Conservation (phyloP, 2,113 vertebrate species). For the Podocnemis expansa region DNA sequence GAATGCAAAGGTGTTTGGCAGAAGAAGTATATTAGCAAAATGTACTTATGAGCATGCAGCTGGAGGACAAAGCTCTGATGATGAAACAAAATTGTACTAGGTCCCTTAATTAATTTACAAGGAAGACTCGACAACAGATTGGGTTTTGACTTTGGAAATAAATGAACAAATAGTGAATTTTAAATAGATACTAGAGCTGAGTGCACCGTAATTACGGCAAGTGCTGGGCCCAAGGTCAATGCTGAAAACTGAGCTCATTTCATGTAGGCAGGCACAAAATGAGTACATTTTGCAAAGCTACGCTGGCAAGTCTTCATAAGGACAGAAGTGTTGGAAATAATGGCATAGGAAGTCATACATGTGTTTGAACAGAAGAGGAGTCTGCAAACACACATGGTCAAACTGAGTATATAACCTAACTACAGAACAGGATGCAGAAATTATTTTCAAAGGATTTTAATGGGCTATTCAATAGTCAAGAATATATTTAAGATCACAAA, state of each 20-base stretch:
- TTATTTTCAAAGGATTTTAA: conserved; percentile 24
- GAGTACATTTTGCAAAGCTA: conserved; percentile 23
- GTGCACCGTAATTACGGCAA: not conserved
- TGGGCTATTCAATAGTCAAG: not conserved
- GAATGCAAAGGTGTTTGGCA: conserved; percentile 2
- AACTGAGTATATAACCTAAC: conserved; percentile 40
- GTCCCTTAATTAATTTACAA: not conserved
- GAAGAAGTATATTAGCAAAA: not conserved
- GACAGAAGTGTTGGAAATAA: conserved; percentile 41
- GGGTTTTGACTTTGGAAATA: conserved; percentile 1
- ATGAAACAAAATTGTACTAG: conserved; percentile 6
- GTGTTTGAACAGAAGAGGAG: conserved; percentile 50
- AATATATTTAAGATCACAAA: not conserved
- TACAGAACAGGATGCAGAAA: conserved; percentile 50
- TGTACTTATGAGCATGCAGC: not conserved
- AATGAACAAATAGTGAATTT: conserved; percentile 16
- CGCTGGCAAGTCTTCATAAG: conserved; percentile 6
- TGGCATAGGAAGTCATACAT: conserved; percentile 26
- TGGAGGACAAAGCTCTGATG: not conserved
- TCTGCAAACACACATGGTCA: conserved; percentile 42
- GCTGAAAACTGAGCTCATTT: conserved; percentile 32
- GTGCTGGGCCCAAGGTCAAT: rapidly evolving
- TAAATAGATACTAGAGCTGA: not conserved
- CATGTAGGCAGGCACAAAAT: conserved; percentile 25
- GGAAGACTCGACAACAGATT: not conserved